phyloP scores from a whole-genome alignment of 2,113 vertebrate genomes.

The Orthonyx spaldingii region DNA sequence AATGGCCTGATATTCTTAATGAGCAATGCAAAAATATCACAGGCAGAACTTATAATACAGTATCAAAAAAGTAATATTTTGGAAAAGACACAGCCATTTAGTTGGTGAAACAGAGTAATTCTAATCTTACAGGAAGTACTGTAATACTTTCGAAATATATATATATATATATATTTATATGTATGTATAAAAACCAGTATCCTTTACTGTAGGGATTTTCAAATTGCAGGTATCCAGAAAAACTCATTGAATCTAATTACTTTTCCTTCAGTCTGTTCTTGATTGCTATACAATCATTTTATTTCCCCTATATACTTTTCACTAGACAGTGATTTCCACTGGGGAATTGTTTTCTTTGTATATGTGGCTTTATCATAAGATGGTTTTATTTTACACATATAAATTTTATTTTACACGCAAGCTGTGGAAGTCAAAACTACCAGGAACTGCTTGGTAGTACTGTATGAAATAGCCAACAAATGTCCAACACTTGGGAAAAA shows the following conservation, averaged over 20 bases:
- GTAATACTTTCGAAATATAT: constrained; percentile 67
- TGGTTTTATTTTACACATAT: constrained; percentile 65
- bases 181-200: constrained; percentile 64
- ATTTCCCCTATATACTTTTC: constrained; percentile 59
- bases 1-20: constrained; percentile 72
- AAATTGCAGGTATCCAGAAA: constrained; percentile 50
- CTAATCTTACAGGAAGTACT: constrained; percentile 66
- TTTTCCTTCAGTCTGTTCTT: constrained; percentile 21
- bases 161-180: constrained; percentile 41
- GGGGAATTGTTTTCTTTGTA: constrained; percentile 32
- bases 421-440: constrained; percentile 63
- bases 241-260: constrained; percentile 2
- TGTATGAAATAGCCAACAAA: constrained; percentile 64
- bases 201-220: constrained; percentile 47
- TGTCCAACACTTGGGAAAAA: constrained; percentile 52
- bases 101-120: constrained; percentile 58
- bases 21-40: constrained; percentile 73
- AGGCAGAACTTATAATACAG: constrained; percentile 73
- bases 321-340: constrained; percentile 40
- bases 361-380: constrained; percentile 46
- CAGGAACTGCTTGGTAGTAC: constrained; percentile 59
- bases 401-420: constrained; percentile 69
- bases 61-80: constrained; percentile 70
- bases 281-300: constrained; percentile 55
- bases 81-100: constrained; percentile 66